A percentile compares a stretch with the other conserved stretches of the same genome.
Evolutionary conservation across 2,797 vertebrate species (phyloP).

Genomic region (Anabacerthia variegaticeps): DNA sequence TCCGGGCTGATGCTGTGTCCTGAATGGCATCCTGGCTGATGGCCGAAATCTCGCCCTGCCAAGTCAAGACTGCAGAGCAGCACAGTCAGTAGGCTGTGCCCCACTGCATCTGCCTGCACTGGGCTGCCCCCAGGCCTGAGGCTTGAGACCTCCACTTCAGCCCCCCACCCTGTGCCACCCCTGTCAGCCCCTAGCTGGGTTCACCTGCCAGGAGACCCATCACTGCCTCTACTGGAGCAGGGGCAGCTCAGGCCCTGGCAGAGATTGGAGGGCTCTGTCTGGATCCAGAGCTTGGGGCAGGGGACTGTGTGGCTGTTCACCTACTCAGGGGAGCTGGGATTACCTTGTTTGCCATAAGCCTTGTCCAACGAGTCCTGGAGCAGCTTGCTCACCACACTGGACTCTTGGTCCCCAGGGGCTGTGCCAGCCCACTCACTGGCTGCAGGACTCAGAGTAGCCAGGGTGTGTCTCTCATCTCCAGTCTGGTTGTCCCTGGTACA

Average conservation of each 20-base stretch:
- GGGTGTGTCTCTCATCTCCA: slow-evolving; percentile 64
- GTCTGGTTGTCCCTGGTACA: slow-evolving; percentile 74
- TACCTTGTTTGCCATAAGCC: slow-evolving; percentile 89
- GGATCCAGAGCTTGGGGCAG: neutral
- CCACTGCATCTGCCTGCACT: accelerated
- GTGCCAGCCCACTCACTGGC: neutral
- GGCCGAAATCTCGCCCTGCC: neutral
- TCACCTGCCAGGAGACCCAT: neutral
- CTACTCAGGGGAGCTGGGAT: neutral
- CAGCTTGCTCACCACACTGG: slow-evolving; percentile 83
- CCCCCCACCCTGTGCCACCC: neutral
- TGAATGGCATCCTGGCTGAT: neutral
- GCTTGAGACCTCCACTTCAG: neutral
- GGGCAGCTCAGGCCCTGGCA: neutral
- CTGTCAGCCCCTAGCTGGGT: accelerated
- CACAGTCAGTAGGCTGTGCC: neutral
- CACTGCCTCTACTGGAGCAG: neutral
- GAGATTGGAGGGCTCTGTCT: neutral
- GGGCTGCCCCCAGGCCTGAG: accelerated
- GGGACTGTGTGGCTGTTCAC: accelerated
- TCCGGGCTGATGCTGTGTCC: neutral
- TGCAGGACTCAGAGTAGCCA: neutral
- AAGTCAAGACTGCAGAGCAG: neutral
- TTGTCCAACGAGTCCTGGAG: slow-evolving; percentile 85
- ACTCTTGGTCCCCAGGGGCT: slow-evolving; percentile 66